A percentile compares a stretch with the other conserved stretches of the same genome.
phyloP scores from a whole-genome alignment of 2,113 vertebrate genomes.

The Pampusana beccarii region DNA sequence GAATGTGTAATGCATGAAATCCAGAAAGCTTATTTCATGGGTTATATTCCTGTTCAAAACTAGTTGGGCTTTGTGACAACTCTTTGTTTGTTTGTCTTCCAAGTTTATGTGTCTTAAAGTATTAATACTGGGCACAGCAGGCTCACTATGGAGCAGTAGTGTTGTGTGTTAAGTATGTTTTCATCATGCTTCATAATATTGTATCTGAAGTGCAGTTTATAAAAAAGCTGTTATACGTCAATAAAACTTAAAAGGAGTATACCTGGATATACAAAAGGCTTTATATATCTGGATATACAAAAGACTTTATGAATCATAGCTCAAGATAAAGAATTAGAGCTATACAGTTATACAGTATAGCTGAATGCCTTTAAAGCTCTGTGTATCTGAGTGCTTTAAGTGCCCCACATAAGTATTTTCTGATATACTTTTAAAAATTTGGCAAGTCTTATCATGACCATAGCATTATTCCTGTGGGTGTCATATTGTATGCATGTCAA shows the following conservation, averaged over 20 bases:
- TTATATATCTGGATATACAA: too few relatives aligned
- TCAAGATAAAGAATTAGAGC: constrained; percentile 3
- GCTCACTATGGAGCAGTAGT: not conserved
- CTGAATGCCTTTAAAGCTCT: not conserved
- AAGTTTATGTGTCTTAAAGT: not conserved
- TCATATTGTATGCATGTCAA: constrained; percentile 73
- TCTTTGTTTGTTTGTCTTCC: constrained; percentile 36
- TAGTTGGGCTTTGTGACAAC: constrained; percentile 48
- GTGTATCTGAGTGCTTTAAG: not conserved
- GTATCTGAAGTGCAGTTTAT: constrained; percentile 16
- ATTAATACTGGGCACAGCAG: not conserved
- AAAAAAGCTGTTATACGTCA: not conserved
- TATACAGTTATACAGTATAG: not conserved
- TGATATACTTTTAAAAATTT: not conserved
- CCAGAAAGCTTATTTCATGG: constrained; percentile 8
- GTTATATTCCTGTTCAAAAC: constrained; percentile 19
- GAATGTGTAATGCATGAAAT: constrained; percentile 72
- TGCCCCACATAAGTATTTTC: not conserved
- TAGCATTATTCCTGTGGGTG: not conserved
- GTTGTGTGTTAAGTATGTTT: not conserved
- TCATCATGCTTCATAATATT: not conserved
- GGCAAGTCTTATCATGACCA: constrained; percentile 20
- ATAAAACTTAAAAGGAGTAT: not conserved
- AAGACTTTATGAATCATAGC: not conserved
- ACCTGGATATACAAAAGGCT: too few relatives aligned